phyloP scores from a whole-genome alignment of 1,140 invertebrate genomes.

The Choristoneura fumiferana region DNA sequence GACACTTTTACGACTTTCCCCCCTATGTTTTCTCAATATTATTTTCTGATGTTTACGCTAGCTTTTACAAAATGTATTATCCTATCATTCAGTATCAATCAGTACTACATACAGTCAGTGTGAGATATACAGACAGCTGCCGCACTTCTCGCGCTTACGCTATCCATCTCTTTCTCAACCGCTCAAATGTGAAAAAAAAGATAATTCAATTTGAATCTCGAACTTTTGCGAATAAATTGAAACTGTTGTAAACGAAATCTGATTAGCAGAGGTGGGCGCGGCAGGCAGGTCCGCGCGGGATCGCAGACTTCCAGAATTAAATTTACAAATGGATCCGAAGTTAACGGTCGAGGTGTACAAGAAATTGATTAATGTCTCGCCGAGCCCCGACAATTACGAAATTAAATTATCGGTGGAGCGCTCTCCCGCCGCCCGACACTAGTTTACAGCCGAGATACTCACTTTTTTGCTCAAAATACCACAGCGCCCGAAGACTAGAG shows the following conservation, averaged over 20 bases:
- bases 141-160: too few species aligned
- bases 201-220: constrained; percentile 12
- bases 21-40: too few species aligned
- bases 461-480: too few species aligned
- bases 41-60: too few species aligned
- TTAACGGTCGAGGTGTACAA: constrained; percentile 58
- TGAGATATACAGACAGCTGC: too few species aligned
- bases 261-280: constrained; percentile 10
- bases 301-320: constrained; percentile 41
- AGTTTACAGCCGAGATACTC: too few species aligned
- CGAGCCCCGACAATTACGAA: constrained; percentile 65
- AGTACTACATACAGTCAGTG: too few species aligned
- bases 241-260: constrained; percentile 19
- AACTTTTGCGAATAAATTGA: constrained; percentile 18
- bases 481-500: too few species aligned
- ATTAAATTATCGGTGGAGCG: constrained; percentile 47
- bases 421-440: too few species aligned
- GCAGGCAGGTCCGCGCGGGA: background rate
- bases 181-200: constrained; percentile 6
- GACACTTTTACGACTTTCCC: too few species aligned
- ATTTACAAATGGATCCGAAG: constrained; percentile 59
- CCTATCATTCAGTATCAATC: too few species aligned
- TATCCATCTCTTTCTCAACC: constrained; percentile 29
- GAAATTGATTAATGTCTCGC: constrained; percentile 67
- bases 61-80: too few species aligned